Evolutionary conservation across 2,797 vertebrate genomes (phyloP), one percentile per base, ranked within the genome.

Genomic region (Hippopotamyrus pictus): DNA sequence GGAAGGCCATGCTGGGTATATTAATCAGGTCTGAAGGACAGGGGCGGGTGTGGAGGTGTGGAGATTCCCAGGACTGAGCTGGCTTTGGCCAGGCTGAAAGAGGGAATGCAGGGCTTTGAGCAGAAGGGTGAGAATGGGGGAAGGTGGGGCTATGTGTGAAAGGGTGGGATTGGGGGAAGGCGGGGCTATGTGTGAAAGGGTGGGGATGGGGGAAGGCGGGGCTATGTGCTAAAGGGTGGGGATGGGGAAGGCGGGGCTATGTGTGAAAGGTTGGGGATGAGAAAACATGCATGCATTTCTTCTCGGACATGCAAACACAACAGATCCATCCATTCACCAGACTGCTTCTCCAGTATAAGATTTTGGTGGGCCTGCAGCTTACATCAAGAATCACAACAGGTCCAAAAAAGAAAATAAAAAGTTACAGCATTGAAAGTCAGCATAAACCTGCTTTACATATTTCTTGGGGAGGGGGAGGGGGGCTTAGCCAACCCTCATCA

Each of bases 1-100:
- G 50, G 86, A 89, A 83, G 1, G 53, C 50, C 51, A 22, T 29
- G n/a, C 14, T n/a, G 82, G 50, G 89, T 76, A 88, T 89, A 51
- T 88, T 76, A 87, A 90, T 87, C 82, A 86, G 82, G 89, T 54
- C 46, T 54, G 51, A 37, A 54, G 84, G 48, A 53, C 50, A 54
- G 22, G 12, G 51, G 48, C 6, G n/a, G n/a, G n/a, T n/a, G n/a
- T n/a, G n/a, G 11, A 3, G 48, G 14, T 17, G 29, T 19, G 41
- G 11, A 11, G 44, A 48, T 3, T 3, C 82, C 6, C 44, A 19
- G 83, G 82, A 50, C 53, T 59, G 51, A 41, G 4, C 19, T 11
- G 19, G 17, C 44, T 59, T 53, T 62, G 33, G 17, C 41, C 3
- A 29, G 29, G 25, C 25, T 51, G 65, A 54, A 48, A n/a, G 1